Evolutionary conservation across 2,113 vertebrate genomes (phyloP), one percentile per base, ranked within the genome.

Genomic region (Capricornis sumatraensis): DNA sequence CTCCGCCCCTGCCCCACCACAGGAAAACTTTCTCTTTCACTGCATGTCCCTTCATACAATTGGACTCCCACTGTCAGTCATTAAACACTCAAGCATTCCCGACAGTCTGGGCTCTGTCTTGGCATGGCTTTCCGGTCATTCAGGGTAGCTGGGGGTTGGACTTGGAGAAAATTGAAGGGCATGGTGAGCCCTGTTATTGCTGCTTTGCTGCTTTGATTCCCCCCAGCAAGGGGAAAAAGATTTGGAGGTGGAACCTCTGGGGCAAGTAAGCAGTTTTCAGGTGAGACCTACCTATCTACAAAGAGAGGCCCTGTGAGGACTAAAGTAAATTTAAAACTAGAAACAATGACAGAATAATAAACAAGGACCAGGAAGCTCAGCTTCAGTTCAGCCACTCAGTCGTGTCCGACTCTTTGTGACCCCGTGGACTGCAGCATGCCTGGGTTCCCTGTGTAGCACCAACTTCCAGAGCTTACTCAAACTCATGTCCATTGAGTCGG

Each of bases 61-160:
- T 71, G 74, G 21, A 33, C 58, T 64, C 87, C 94, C 2, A 21
- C 95, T 64, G 94, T 57, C 92, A 87, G 30, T 85, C 92, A 93
- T 81, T 97, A 95, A 74, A 57, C 33, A 27, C 84, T 76, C n/a
- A 45, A 64, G 47, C 84, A 27, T 90, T 82, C 43, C 43, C 30
- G 58, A 85, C n/a, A 62, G 74, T 83, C 87, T 79, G 85, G 84
- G 16, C n/a, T 85, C 89, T 76, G 60, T 67, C n/a, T 87, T 94
- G 84, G 76, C 64, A 28, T 57, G 71, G 16, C 79, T 79, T 52
- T 94, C 57, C 25, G 93, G 88, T 89, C 84, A 55, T 55, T 86
- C 79, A 87, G 25, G 78, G 83, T 87, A 86, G 58, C n/a, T 97
- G 25, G 88, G 50, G 64, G 82, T 67, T 58, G 58, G 53, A 53